These are phyloP conservation scores for Mayetiola destructor DNA, from an alignment of 2,888 invertebrate species.

Conservation along the genomic window DNA sequence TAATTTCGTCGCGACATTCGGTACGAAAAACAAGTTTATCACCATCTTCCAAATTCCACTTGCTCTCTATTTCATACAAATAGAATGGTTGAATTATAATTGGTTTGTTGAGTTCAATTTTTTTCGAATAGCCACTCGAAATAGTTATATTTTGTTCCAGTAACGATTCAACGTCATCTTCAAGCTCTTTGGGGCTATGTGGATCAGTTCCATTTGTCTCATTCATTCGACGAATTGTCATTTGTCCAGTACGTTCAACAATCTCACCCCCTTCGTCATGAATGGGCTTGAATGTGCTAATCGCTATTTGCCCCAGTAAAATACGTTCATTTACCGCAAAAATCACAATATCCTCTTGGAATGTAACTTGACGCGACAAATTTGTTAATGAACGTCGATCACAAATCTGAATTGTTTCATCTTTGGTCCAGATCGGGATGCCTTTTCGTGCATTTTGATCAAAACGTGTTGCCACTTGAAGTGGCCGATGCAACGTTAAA, in stretches of 20 bases:
- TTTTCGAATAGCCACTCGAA: background rate
- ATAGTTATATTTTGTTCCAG: slow-evolving; percentile 4
- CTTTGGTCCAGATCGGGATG: slow-evolving; percentile 13
- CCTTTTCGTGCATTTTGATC: background rate
- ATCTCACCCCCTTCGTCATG: background rate
- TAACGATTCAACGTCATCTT: too few relatives aligned
- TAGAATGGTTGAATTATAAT: slow-evolving; percentile 14
- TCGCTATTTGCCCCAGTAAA: slow-evolving; percentile 11
- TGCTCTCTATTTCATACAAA: slow-evolving; percentile 14
- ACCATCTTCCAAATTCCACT: slow-evolving; percentile 6
- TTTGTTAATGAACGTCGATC: slow-evolving; percentile 14
- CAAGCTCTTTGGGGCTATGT: background rate
- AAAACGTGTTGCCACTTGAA: slow-evolving; percentile 6
- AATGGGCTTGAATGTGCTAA: slow-evolving; percentile 6
- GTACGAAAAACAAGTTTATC: slow-evolving; percentile 8
- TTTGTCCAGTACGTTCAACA: background rate
- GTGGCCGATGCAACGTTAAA: slow-evolving; percentile 2
- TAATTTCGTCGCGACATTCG: slow-evolving; percentile 11
- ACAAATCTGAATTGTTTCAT: background rate
- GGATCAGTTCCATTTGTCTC: background rate
- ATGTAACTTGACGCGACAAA: background rate
- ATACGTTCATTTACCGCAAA: slow-evolving; percentile 15
- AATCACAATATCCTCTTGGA: slow-evolving; percentile 1
- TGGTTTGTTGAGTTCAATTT: slow-evolving; percentile 13
- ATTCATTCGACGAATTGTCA: background rate